Base-by-base conservation (phyloP, 2,888 invertebrate genomes). In the Lottia gigantea region DNA sequence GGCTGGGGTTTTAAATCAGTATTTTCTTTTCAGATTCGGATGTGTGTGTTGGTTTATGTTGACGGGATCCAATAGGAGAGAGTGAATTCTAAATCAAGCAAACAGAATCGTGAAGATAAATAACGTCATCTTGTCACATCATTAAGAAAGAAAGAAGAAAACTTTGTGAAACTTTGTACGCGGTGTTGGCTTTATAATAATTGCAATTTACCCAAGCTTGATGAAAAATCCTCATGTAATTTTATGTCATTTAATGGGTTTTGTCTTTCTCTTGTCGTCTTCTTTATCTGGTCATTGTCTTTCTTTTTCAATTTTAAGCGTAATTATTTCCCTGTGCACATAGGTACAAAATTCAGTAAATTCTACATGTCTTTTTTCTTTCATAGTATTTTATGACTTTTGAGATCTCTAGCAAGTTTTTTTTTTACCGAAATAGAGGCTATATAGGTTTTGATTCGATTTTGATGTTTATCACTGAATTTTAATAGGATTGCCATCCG, bases 161-260 rank as follows among this genome's bases (percentile, higher is more conserved):
- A 19, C 55, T 23, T 19, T 23, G 55, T 23, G 55, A 55, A 55
- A 23, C 11, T 55, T 55, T 55, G 19, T 55, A 55, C 55, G 55
- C 55, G 55, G 55, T 55, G 55, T 55, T 55, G 55, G 19, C 55
- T 55, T 23, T 55, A 55, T 55, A 55, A 55, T 55, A 55, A 55
- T 55, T 55, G 55, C 55, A 55, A 55, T 55, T 55, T 55, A 55
- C 55, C 55, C 19, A 55, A 55, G 55, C 55, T 55, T 55, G 55
- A 55, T 55, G 55, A 55, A 55, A 55, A 55, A 23, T 55, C 55
- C 55, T 55, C 55, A 14, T 55, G 55, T 55, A 12, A 55, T 55
- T 55, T 55, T 55, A 55, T 55, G 55, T 55, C 19, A 12, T 55
- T 19, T 55, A 55, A 55, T 55, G 55, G 55, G 55, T 55, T 55